phyloP scores from a whole-genome alignment of 37 sponge, comb jelly and placozoan genomes.

The Bolinopsis microptera region DNA sequence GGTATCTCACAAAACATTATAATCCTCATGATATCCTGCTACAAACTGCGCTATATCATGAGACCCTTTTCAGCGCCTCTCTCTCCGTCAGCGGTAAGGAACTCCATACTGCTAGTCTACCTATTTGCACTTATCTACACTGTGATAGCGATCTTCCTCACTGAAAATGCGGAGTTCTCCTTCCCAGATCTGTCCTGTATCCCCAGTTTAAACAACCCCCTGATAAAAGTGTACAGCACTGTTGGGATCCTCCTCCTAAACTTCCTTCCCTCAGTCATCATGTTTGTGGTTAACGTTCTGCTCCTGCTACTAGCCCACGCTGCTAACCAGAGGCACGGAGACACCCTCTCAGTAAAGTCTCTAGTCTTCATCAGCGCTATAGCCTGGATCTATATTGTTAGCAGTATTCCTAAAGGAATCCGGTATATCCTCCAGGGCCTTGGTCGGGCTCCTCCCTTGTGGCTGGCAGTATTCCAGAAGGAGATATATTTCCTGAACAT shows the following conservation, averaged over 20 bases:
- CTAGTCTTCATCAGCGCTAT: neutral
- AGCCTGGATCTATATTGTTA: conserved; percentile 1
- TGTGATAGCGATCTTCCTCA: neutral
- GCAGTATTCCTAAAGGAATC: neutral
- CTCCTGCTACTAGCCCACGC: neutral
- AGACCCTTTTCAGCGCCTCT: neutral
- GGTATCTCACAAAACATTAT: conserved; percentile 31
- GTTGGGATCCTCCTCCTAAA: neutral
- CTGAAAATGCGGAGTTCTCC: neutral
- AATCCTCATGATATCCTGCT: conserved; percentile 39
- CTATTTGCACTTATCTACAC: neutral
- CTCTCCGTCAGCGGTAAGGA: neutral
- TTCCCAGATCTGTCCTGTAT: neutral
- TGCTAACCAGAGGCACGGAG: neutral
- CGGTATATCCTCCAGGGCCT: neutral
- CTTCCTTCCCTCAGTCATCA: neutral
- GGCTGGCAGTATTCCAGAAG: neutral
- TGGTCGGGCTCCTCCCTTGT: neutral
- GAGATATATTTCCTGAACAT: conserved; percentile 3
- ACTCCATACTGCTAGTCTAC: neutral
- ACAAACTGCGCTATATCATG: neutral
- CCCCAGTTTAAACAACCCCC: neutral
- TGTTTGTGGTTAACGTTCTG: neutral
- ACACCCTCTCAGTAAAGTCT: neutral
- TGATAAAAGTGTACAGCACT: neutral